These are phyloP conservation scores for Promerops cafer DNA, from an alignment of 2,113 vertebrate species.

Conservation along the genomic window DNA sequence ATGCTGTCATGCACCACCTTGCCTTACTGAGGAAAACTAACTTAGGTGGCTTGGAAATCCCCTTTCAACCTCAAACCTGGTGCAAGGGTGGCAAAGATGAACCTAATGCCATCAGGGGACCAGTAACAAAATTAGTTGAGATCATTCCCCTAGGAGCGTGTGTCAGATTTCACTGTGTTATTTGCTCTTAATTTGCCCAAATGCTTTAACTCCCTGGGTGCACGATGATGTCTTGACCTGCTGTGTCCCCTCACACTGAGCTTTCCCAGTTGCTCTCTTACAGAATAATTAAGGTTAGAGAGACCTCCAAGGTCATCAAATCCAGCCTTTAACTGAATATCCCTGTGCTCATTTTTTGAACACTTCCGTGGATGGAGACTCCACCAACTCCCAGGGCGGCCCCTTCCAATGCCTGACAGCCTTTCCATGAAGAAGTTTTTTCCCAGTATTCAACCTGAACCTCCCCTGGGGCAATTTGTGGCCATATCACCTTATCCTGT, in stretches of 20 bases:
- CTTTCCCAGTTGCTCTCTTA: neutral
- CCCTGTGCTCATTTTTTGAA: neutral
- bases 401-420: neutral
- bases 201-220: neutral
- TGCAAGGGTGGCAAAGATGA: neutral
- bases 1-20: neutral
- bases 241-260: neutral
- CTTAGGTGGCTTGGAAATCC: neutral
- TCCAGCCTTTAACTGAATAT: neutral
- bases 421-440: neutral
- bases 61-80: neutral
- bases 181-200: neutral
- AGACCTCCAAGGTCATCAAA: neutral
- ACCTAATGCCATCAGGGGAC: neutral
- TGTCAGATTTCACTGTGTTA: neutral
- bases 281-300: neutral
- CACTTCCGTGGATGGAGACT: too few species aligned
- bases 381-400: neutral
- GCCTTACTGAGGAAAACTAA: neutral
- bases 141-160: neutral
- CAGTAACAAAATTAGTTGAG: neutral
- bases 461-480: neutral
- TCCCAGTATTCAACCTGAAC: accelerated
- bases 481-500: neutral
- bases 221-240: neutral